Percentiles rank a stretch among this genome's conserved stretches.
These are phyloP conservation scores for Stramonita haemastoma DNA, from an alignment of 2,888 invertebrate species.

Conservation along the genomic window DNA sequence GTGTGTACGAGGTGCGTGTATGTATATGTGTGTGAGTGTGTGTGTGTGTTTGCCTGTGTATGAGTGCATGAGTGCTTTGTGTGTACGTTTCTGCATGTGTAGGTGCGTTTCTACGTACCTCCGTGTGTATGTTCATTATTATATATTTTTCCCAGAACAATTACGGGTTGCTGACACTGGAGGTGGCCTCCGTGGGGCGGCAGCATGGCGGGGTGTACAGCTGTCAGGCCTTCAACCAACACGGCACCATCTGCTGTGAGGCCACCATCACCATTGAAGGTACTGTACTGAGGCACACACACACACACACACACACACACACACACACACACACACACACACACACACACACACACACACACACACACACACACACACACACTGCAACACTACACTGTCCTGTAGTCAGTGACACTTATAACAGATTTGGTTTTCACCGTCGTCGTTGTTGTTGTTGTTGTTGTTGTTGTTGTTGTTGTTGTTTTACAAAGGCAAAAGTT, in stretches of 20 bases:
- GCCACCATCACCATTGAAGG: slow-evolving; percentile 88
- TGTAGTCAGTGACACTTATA: no score
- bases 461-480: no score
- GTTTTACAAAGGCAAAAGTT: no score
- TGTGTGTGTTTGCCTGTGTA: neutral
- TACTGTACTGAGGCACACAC: slow-evolving; percentile 71
- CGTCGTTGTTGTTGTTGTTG: no score
- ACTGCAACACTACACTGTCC: no score
- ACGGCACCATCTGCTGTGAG: slow-evolving; percentile 63
- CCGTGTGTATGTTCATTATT: no score
- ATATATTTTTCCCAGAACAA: slow-evolving; percentile 60
- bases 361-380: no score
- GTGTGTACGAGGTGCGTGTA: neutral
- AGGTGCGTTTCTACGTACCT: neutral
- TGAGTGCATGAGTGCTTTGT: neutral
- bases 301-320: no score
- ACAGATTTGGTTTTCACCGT: no score
- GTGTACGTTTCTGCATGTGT: neutral
- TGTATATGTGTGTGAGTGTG: neutral
- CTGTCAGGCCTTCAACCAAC: slow-evolving; percentile 63
- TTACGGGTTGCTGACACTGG: slow-evolving; percentile 70
- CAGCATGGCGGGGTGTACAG: slow-evolving; percentile 67
- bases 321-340: no score
- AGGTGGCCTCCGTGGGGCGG: slow-evolving; percentile 62
- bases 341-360: no score